Percentiles rank a stretch among this genome's conserved stretches.
phyloP scores from a whole-genome alignment of 2,113 vertebrate genomes.

The Actinemys pallida region DNA sequence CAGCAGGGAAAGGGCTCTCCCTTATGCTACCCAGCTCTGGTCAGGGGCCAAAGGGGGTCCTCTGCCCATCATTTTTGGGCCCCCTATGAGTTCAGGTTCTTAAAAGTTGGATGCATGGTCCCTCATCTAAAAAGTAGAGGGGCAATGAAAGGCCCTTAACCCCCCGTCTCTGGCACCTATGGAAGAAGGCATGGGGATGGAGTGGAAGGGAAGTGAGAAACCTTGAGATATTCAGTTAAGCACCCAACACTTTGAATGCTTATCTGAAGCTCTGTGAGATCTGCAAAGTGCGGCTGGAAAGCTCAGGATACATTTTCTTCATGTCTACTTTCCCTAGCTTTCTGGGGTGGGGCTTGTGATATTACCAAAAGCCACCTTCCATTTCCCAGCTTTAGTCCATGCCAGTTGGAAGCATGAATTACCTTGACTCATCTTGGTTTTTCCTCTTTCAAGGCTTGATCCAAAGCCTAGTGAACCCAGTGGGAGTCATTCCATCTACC shows the following conservation, averaged over 20 bases:
- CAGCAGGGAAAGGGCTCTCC: not conserved
- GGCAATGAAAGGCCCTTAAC: not conserved
- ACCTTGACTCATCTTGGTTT: accelerated
- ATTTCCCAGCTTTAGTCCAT: not conserved
- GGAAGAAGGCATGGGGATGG: not conserved
- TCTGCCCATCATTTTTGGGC: not conserved
- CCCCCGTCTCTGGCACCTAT: not conserved
- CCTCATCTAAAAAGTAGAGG: not conserved
- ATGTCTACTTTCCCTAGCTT: not conserved
- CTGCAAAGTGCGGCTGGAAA: not conserved
- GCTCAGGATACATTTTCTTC: not conserved
- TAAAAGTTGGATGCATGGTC: not conserved
- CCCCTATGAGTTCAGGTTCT: not conserved
- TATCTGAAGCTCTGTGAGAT: not conserved
- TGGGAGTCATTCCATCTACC: not conserved
- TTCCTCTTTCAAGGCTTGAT: accelerated
- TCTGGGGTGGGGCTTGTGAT: not conserved
- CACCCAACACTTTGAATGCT: too few species aligned
- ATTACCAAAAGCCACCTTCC: not conserved
- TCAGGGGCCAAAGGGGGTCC: not conserved
- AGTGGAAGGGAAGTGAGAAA: not conserved
- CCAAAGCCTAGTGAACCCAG: not conserved
- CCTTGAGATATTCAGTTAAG: not conserved
- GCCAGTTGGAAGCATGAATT: not conserved
- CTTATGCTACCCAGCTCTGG: not conserved